Evolutionary conservation across 2,797 vertebrate species (phyloP).

Genomic region (Onychomys arenicola): DNA sequence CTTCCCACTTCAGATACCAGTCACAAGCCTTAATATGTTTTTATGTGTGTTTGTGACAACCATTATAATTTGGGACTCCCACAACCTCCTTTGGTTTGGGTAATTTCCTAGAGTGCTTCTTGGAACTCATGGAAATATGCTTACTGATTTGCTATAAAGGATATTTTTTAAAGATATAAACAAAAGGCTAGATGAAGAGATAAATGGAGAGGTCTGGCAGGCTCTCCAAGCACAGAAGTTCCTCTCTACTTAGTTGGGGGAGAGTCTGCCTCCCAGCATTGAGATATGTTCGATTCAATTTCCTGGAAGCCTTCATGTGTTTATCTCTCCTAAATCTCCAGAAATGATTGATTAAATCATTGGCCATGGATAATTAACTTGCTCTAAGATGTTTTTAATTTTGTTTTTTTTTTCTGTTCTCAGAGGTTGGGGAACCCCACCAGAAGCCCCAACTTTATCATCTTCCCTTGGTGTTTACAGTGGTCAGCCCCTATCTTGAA

Average conservation of each 20-base stretch:
- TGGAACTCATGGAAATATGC: not conserved
- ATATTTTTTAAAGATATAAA: not conserved
- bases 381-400: not conserved
- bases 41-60: not conserved
- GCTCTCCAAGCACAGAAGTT: not conserved
- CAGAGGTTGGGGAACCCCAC: not conserved
- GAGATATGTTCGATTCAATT: not conserved
- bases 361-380: not conserved
- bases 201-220: not conserved
- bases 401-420: not conserved
- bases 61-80: not conserved
- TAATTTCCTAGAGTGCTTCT: not conserved
- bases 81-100: not conserved
- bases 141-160: not conserved
- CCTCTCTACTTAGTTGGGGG: not conserved
- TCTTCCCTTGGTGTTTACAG: not conserved
- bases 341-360: not conserved
- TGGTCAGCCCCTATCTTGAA: not conserved
- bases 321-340: not conserved
- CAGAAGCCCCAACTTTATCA: not conserved
- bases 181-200: not conserved
- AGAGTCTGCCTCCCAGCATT: not conserved
- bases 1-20: not conserved
- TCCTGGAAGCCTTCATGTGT: not conserved
- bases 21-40: not conserved